Conservation (phyloP, 2,113 vertebrate species). For the Bungarus multicinctus region DNA sequence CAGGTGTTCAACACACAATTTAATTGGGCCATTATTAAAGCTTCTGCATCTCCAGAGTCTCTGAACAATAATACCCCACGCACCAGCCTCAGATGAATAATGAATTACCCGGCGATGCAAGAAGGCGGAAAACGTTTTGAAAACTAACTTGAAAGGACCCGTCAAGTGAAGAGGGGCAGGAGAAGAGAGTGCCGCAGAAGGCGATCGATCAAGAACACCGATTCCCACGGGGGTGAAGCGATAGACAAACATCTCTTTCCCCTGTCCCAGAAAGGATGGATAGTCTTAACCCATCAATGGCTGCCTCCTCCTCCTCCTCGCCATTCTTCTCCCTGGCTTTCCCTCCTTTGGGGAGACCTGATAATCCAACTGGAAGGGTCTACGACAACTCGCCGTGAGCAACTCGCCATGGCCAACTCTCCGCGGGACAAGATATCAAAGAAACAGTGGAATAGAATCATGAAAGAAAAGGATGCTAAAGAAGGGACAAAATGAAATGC, state of each 20-base stretch:
- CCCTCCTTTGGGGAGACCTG: background rate
- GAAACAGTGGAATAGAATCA: too few relatives aligned
- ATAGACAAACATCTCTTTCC: background rate
- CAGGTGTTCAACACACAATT: accelerated
- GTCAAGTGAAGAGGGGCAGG: background rate
- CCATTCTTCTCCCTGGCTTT: background rate
- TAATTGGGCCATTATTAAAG: background rate
- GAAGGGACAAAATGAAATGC: too few relatives aligned
- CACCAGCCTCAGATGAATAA: background rate
- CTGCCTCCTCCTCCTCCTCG: too few relatives aligned
- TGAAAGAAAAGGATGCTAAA: too few relatives aligned
- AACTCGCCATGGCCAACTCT: background rate
- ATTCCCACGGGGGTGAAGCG: background rate
- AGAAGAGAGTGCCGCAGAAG: background rate
- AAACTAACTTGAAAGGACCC: background rate
- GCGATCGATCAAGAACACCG: background rate
- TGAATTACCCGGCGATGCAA: accelerated
- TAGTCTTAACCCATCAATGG: background rate
- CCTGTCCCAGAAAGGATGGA: background rate
- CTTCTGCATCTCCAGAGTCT: background rate
- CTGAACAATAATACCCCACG: slow-evolving; percentile 12
- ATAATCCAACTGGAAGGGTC: background rate
- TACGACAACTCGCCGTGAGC: background rate
- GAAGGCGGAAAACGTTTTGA: background rate
- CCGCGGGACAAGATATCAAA: background rate